Base-by-base conservation (phyloP, 2,113 vertebrate genomes). In the Herpailurus yagouaroundi region DNA sequence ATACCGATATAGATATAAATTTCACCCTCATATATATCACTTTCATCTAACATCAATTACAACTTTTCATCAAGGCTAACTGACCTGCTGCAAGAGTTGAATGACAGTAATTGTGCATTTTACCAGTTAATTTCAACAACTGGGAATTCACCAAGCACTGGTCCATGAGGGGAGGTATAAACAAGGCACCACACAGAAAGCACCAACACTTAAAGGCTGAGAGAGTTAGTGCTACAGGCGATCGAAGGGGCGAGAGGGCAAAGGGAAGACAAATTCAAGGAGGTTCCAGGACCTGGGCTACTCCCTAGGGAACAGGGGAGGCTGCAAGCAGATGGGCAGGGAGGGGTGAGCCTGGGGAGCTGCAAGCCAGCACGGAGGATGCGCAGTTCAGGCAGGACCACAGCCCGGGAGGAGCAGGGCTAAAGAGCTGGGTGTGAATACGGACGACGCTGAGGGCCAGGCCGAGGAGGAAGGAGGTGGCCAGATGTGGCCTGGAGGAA, bases 401-500 rank as follows among this genome's bases (percentile, higher is more conserved):
- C 0, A 0, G 16, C 1, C 7, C 4, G n/a, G 33, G 76, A 7
- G 31, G 5, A 71, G 63, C 57, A 16, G 41, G 11, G 0, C n/a
- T 9, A 5, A 31, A 57, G n/a, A 19, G 25, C 33, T 13, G 4
- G 63, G 45, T 21, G 27, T 3, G 2, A 27, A 19, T 7, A 4
- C 1, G 18, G 60, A 5, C 0, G 13, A 13, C 29, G n/a, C 45
- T 12, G 45, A 18, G 36, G 4, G 5, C 14, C n/a, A 25, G 29
- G 41, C n/a, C 19, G 19, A 11, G 48, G 69, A 23, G 16, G 68
- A 8, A 29, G n/a, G 71, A 27, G n/a, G 2, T 4, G 36, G 29
- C 15, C 38, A 4, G 33, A 21, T 0, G 6, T 6, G 63, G 71
- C 38, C 4, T 0, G 14, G 27, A 3, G 5, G 7, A 5, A 3